Percentiles rank a stretch among this genome's conserved stretches.
Evolutionary conservation across 2,113 vertebrate species (phyloP).

Genomic region (Herpailurus yagouaroundi): DNA sequence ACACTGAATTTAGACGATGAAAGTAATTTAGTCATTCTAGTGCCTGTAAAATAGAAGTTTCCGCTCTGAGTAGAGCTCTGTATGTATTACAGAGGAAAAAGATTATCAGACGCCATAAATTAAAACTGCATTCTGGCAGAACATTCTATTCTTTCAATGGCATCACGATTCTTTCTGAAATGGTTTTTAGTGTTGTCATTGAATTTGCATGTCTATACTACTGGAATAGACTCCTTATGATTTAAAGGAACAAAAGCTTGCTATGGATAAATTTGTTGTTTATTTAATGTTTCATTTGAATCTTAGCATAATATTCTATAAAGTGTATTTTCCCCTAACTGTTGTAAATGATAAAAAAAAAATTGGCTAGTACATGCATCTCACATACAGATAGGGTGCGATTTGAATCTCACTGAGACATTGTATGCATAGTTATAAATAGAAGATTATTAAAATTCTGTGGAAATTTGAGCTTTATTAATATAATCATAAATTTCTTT

Average conservation of each 20-base stretch:
- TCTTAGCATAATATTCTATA: neutral
- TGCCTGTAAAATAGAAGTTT: neutral
- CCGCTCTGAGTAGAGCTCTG: neutral
- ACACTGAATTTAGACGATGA: neutral
- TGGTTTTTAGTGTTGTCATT: neutral
- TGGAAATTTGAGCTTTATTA: neutral
- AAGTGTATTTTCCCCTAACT: neutral
- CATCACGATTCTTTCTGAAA: neutral
- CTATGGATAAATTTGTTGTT: neutral
- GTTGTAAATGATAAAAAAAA: neutral
- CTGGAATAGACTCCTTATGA: neutral
- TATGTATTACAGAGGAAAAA: neutral
- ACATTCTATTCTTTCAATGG: neutral
- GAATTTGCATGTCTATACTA: neutral
- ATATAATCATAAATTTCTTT: neutral
- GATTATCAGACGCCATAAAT: neutral
- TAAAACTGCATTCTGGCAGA: neutral
- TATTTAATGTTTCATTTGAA: neutral
- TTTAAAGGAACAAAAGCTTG: neutral
- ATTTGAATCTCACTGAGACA: neutral
- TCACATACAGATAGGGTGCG: neutral
- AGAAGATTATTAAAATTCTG: neutral
- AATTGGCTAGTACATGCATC: neutral
- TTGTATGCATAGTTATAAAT: neutral
- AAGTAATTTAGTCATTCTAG: slow-evolving; percentile 34